phyloP scores from a whole-genome alignment of 2,113 vertebrate genomes.

The Periophthalmus modestus region DNA sequence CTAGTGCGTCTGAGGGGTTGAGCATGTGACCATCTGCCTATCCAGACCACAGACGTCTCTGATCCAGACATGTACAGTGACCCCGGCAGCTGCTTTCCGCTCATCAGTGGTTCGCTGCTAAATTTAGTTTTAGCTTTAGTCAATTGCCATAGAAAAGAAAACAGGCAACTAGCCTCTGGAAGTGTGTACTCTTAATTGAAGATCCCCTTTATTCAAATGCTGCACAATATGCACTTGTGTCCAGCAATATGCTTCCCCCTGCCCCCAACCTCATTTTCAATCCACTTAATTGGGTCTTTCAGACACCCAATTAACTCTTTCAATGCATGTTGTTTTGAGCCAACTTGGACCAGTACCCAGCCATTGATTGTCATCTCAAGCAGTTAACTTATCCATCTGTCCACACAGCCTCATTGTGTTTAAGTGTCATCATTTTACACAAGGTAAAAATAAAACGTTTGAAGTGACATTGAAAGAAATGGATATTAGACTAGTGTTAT shows the following conservation, averaged over 20 bases:
- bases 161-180: slow-evolving; percentile 66
- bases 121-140: slow-evolving; percentile 46
- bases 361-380: slow-evolving; percentile 67
- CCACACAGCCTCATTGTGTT: slow-evolving; percentile 18
- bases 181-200: slow-evolving; percentile 74
- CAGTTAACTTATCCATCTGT: slow-evolving; percentile 71
- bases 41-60: not conserved
- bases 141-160: slow-evolving; percentile 59
- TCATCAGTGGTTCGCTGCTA: slow-evolving; percentile 74
- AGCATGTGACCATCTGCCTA: slow-evolving; percentile 29
- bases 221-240: slow-evolving; percentile 75
- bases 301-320: slow-evolving; percentile 78
- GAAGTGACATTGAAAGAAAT: not conserved
- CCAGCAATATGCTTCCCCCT: slow-evolving; percentile 71
- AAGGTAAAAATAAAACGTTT: not conserved
- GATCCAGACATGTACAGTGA: slow-evolving; percentile 36
- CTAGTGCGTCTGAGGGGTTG: slow-evolving; percentile 38
- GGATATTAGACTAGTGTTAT: not conserved
- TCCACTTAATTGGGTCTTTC: slow-evolving; percentile 79
- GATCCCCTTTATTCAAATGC: slow-evolving; percentile 67
- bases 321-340: slow-evolving; percentile 52
- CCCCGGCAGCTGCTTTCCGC: slow-evolving; percentile 67
- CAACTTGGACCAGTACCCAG: slow-evolving; percentile 54
- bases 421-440: slow-evolving; percentile 21
- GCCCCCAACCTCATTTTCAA: slow-evolving; percentile 45